Conservation (phyloP, 1,140 invertebrate species). For the Neodiprion pinetum region DNA sequence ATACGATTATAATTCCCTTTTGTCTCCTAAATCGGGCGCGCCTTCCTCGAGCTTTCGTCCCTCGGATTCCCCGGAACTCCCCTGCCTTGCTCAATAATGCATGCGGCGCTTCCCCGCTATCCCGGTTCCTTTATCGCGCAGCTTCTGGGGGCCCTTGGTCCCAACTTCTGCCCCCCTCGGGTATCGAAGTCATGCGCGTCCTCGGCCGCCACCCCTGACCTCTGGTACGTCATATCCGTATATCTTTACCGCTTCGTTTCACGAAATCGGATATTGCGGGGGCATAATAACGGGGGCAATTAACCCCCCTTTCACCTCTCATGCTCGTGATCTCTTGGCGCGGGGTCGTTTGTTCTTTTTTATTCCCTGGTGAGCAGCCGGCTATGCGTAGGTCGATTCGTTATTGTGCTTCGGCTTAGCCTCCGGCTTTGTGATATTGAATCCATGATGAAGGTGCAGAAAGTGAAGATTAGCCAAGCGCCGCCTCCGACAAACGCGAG, state of each 20-base stretch:
- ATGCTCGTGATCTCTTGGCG: not conserved
- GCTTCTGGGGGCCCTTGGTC: not conserved
- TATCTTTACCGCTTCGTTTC: constrained; percentile 36
- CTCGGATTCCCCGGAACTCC: constrained; percentile 15
- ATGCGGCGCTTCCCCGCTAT: constrained; percentile 26
- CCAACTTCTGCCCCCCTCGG: not conserved
- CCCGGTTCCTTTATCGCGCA: not conserved
- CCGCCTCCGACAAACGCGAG: too few species aligned
- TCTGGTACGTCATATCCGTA: not conserved
- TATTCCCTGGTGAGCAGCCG: too few species aligned
- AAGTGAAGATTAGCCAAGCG: too few species aligned
- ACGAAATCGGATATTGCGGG: constrained; percentile 37
- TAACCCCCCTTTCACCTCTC: constrained; percentile 28
- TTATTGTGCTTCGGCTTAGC: too few species aligned
- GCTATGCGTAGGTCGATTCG: too few species aligned
- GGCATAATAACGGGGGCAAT: constrained; percentile 35
- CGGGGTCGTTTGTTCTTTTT: too few species aligned
- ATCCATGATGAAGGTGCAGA: too few species aligned
- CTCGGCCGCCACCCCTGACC: not conserved
- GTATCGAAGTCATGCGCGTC: not conserved
- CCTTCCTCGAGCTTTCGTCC: constrained; percentile 28
- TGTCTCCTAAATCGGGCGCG: constrained; percentile 38
- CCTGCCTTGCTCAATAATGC: constrained; percentile 24
- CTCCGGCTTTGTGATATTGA: too few species aligned
- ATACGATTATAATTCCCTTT: constrained; percentile 41